Evolutionary conservation across 2,113 vertebrate genomes (phyloP).

Genomic region (Oxygymnocypris stewartii): DNA sequence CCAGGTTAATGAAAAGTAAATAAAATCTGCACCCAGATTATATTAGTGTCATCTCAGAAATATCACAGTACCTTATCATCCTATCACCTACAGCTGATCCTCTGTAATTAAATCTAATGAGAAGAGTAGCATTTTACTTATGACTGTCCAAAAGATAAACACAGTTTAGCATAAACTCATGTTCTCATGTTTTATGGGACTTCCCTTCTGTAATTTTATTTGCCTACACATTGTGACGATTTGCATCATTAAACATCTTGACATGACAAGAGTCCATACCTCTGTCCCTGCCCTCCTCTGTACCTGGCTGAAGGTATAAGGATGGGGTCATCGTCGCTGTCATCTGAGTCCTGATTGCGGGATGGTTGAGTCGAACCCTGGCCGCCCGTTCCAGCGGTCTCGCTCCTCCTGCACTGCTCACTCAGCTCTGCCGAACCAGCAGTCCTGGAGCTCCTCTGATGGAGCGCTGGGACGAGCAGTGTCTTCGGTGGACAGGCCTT

Average conservation of each 20-base stretch:
- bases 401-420: conserved; percentile 60
- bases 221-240: not conserved
- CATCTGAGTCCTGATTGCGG: conserved; percentile 87
- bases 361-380: conserved; percentile 69
- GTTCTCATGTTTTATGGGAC: not conserved
- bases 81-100: conserved; percentile 98
- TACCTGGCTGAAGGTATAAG: conserved; percentile 88
- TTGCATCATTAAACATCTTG: not conserved
- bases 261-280: conserved; percentile 73
- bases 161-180: not conserved
- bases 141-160: not conserved
- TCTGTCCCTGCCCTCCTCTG: conserved; percentile 87
- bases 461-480: conserved; percentile 2
- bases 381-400: conserved; percentile 60
- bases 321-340: conserved; percentile 95
- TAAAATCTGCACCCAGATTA: conserved; percentile 58
- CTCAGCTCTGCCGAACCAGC: conserved; percentile 57
- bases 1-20: conserved; percentile 26
- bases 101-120: conserved; percentile 96
- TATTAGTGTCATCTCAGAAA: conserved; percentile 67
- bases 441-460: conserved; percentile 51
- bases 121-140: conserved; percentile 71
- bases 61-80: conserved; percentile 94
- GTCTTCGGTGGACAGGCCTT: conserved; percentile 43
- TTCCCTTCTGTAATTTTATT: not conserved